Evolutionary conservation across 2,113 vertebrate species (phyloP), one percentile per base, ranked within the genome.

Genomic region (Thomomys bottae): DNA sequence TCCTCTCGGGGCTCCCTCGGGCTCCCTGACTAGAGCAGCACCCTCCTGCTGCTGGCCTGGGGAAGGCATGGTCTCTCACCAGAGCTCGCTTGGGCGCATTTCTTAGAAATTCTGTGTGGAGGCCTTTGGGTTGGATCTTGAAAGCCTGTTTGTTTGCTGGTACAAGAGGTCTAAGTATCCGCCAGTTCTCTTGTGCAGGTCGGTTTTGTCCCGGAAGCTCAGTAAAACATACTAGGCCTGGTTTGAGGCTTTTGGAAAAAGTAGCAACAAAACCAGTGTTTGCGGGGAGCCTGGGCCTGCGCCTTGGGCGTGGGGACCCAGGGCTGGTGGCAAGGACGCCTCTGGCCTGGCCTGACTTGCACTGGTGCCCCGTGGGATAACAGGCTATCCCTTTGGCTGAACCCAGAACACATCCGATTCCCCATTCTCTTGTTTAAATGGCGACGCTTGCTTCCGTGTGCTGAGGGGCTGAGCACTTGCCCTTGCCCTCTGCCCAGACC

Each of bases 381-480:
- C 24, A 2, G 26, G 79, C 32, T 73, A 49, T 38, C 49, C 10
- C 0, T 36, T n/a, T 45, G 49, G 54, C 68, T 66, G 24, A 64
- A 68, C 59, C 21, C 49, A 6, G 23, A 21, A 40, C 15, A 20
- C 42, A 61, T 80, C 30, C 28, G 10, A 79, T 59, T 61, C 66
- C 42, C 70, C 5, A 0, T 6, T 57, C 61, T 6, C 10, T 42
- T 72, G 68, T 42, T 70, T 18, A 32, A 24, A 14, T 24, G 3
- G 0, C 1, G 0, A 0, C 7, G 34, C 21, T 32, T 28, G 11
- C 8, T 15, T 0, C 15, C n/a, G n/a, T n/a, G n/a, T n/a, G n/a
- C n/a, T n/a, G n/a, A n/a, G n/a, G n/a, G n/a, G n/a, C n/a, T 14
- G 18, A 9, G 1, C 5, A 61, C 23, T 68, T 17, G n/a, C 30